phyloP scores from a whole-genome alignment of 2,888 invertebrate species.

The Pharmacophagus antenor region DNA sequence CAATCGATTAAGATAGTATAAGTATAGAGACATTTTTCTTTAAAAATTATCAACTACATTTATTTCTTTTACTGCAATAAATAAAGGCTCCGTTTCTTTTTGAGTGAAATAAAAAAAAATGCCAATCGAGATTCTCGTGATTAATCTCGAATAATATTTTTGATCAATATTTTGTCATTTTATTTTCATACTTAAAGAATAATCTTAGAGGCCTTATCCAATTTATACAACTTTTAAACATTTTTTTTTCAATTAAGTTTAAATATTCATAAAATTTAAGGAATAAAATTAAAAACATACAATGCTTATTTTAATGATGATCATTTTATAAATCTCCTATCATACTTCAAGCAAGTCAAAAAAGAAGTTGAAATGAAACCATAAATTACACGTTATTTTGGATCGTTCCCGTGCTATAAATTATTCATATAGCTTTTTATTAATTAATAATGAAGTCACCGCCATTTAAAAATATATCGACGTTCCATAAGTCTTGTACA shows the following conservation, averaged over 20 bases:
- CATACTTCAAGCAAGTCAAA: slow-evolving; percentile 36
- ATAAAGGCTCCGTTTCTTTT: not conserved
- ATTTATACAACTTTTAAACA: no score
- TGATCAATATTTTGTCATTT: no score
- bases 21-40: not conserved
- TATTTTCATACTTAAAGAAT: no score
- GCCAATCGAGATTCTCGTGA: not conserved
- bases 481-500: slow-evolving; percentile 41
- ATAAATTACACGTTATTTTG: slow-evolving; percentile 52
- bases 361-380: slow-evolving; percentile 58
- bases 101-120: not conserved
- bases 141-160: no score
- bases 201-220: no score
- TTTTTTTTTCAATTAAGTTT: not conserved
- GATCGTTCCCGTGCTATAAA: slow-evolving; percentile 51
- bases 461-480: slow-evolving; percentile 43
- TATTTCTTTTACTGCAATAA: no score
- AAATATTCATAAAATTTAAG: not conserved
- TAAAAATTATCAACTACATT: no score
- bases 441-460: slow-evolving; percentile 65
- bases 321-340: not conserved
- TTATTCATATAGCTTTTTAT: slow-evolving; percentile 71
- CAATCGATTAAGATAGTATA: slow-evolving; percentile 50
- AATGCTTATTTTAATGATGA: not conserved
- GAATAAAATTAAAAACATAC: not conserved